phyloP scores from a whole-genome alignment of 92 coral and sea anemone species.

The Blastomussa wellsi region DNA sequence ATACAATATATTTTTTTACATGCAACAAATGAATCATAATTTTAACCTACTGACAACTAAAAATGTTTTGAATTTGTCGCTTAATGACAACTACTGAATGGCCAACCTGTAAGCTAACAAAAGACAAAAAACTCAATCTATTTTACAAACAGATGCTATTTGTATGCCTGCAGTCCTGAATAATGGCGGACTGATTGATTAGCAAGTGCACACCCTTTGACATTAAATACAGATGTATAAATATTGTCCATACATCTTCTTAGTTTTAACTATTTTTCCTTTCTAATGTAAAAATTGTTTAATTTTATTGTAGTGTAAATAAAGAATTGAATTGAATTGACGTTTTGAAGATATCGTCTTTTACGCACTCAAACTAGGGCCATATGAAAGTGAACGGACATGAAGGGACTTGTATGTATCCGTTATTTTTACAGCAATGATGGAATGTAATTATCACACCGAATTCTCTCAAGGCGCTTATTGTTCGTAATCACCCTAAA shows the following conservation, averaged over 20 bases:
- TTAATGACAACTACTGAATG: background rate
- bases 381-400: no score
- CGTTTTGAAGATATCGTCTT: background rate
- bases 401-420: no score
- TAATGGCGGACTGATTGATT: background rate
- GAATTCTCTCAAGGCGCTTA: background rate
- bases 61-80: background rate
- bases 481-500: constrained; percentile 2
- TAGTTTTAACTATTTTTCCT: no score
- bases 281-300: no score
- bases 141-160: background rate
- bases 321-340: no score
- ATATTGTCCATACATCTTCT: no score
- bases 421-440: background rate
- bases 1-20: no score
- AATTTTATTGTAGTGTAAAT: no score
- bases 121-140: background rate
- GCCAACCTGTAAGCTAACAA: background rate
- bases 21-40: background rate
- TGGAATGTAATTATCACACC: background rate
- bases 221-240: background rate
- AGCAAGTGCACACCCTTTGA: background rate
- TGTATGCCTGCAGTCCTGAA: background rate
- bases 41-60: background rate
- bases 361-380: background rate